A percentile compares a stretch with the other conserved stretches of the same genome.
phyloP scores from a whole-genome alignment of 2,797 vertebrate genomes.

The Phoxinus dragarum region DNA sequence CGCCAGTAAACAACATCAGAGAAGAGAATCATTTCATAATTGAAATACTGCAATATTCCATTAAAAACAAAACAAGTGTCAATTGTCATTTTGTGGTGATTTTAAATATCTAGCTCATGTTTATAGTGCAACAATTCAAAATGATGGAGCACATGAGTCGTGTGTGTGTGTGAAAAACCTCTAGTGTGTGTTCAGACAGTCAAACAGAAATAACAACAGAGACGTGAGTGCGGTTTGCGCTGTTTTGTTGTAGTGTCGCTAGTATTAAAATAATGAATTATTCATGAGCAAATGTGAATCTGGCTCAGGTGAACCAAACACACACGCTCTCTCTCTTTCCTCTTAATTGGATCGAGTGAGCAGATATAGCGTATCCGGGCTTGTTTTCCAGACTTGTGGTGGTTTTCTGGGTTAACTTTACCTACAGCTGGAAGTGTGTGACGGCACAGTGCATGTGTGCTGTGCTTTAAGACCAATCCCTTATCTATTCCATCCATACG shows the following conservation, averaged over 20 bases:
- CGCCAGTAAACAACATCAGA: neutral
- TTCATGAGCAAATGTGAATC: constrained; percentile 73
- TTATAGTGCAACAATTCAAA: neutral
- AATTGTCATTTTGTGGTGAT: neutral
- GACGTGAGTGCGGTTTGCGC: constrained; percentile 47
- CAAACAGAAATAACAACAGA: constrained; percentile 55
- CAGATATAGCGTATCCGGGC: neutral
- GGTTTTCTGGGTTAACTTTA: constrained; percentile 15
- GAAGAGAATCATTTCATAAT: neutral
- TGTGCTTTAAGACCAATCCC: too few species aligned
- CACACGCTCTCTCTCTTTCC: neutral
- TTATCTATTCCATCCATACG: too few species aligned
- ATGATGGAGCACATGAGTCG: neutral
- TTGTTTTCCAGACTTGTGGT: neutral
- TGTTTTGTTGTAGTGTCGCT: constrained; percentile 50
- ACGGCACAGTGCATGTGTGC: too few species aligned
- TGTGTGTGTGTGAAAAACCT: too few species aligned
- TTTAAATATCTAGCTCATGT: neutral
- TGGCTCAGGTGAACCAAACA: constrained; percentile 49
- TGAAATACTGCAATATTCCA: neutral
- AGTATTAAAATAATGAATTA: constrained; percentile 73
- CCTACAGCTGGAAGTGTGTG: neutral
- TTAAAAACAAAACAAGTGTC: neutral
- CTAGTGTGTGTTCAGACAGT: constrained; percentile 32
- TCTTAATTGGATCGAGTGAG: neutral